Conservation (phyloP, 1,140 invertebrate genomes). For the Colletes latitarsis region DNA sequence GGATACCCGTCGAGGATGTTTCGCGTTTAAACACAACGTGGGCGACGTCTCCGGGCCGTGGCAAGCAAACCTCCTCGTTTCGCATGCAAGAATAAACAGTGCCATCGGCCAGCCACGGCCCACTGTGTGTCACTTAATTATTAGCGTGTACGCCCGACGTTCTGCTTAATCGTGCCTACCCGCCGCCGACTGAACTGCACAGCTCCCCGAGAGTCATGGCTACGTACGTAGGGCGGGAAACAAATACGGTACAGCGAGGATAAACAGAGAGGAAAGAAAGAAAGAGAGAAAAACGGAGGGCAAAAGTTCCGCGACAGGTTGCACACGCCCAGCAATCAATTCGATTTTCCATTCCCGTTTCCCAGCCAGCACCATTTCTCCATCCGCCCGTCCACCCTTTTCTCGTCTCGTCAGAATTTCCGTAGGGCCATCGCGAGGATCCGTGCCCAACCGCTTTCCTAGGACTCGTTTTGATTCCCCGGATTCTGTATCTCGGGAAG, state of each 20-base stretch:
- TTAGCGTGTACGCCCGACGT: conserved; percentile 3
- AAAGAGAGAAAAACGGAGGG: background rate
- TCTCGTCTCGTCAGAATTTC: conserved; percentile 38
- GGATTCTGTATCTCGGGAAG: conserved; percentile 15
- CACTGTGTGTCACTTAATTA: conserved; percentile 30
- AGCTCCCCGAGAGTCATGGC: no score
- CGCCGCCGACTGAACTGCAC: background rate
- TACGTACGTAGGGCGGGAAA: no score
- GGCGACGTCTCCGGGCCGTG: background rate
- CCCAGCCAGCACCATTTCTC: background rate
- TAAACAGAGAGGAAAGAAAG: background rate
- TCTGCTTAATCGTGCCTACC: conserved; percentile 13
- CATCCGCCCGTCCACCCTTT: conserved; percentile 35
- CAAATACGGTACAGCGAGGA: background rate
- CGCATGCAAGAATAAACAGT: conserved; percentile 23
- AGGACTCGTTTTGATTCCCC: conserved; percentile 29
- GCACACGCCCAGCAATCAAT: conserved; percentile 26
- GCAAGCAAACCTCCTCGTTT: conserved; percentile 28
- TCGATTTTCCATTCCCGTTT: conserved; percentile 31
- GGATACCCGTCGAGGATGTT: background rate
- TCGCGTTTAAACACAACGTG: background rate
- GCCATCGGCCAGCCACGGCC: background rate
- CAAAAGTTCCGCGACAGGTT: background rate
- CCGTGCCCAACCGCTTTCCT: conserved; percentile 2
- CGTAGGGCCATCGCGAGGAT: background rate